phyloP scores from a whole-genome alignment of 2,888 invertebrate species.

The Epistrophella euchroma region DNA sequence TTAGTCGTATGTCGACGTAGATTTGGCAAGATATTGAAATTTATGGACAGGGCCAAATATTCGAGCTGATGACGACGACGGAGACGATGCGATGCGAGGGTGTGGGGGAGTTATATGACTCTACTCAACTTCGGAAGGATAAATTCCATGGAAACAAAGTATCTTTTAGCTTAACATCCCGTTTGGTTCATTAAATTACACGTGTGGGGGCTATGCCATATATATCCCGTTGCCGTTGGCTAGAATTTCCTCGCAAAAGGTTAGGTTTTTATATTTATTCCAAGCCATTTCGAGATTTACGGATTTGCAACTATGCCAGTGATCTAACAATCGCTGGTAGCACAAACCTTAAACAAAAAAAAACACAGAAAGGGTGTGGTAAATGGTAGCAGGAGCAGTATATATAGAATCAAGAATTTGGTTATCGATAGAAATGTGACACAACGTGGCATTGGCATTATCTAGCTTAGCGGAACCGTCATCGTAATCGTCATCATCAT shows the following conservation, averaged over 20 bases:
- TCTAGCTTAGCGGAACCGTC: slow-evolving; percentile 59
- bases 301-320: slow-evolving; percentile 41
- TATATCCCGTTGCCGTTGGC: slow-evolving; percentile 12
- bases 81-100: background rate
- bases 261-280: slow-evolving; percentile 57
- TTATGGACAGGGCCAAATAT: slow-evolving; percentile 59
- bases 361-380: slow-evolving; percentile 3
- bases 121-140: slow-evolving; percentile 12
- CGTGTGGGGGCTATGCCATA: slow-evolving; percentile 42
- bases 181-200: slow-evolving; percentile 66
- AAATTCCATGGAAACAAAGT: slow-evolving; percentile 62
- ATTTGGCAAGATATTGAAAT: slow-evolving; percentile 74
- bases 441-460: slow-evolving; percentile 56
- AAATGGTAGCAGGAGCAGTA: background rate
- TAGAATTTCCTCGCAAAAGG: slow-evolving; percentile 17
- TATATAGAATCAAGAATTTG: slow-evolving; percentile 50
- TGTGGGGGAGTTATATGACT: background rate
- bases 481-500: slow-evolving; percentile 50
- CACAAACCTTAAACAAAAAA: slow-evolving; percentile 51
- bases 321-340: slow-evolving; percentile 20
- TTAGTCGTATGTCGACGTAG: slow-evolving; percentile 74
- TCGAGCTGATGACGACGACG: slow-evolving; percentile 13
- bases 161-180: slow-evolving; percentile 30
- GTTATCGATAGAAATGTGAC: slow-evolving; percentile 68
- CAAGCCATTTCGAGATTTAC: slow-evolving; percentile 71